Evolutionary conservation across 92 coral and sea anemone species (phyloP).

Genomic region (Palythoa heliodiscus): DNA sequence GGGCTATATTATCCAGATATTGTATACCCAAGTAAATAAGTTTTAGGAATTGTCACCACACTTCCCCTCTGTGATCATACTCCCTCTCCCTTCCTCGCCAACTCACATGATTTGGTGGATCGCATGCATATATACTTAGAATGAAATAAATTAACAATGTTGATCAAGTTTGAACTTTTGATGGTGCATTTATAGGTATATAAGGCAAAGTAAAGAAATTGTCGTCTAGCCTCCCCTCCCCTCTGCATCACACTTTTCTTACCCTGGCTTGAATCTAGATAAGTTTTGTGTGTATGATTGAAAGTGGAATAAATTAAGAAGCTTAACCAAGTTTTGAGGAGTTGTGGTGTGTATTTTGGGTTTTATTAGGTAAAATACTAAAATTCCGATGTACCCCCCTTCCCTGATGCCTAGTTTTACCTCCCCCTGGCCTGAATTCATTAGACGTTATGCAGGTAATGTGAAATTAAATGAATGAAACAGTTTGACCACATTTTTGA

Average conservation of each 20-base stretch:
- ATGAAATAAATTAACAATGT: background rate
- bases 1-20: conserved; percentile 1
- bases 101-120: background rate
- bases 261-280: background rate
- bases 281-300: conserved; percentile 1
- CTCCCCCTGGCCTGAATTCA: background rate
- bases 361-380: too few relatives aligned
- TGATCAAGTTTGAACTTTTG: too few relatives aligned
- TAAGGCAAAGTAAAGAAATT: background rate
- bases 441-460: background rate
- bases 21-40: background rate
- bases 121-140: background rate
- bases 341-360: background rate
- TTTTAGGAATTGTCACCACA: conserved; percentile 2
- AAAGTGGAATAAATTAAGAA: conserved; percentile 4
- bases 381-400: too few relatives aligned
- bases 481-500: too few relatives aligned
- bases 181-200: background rate
- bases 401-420: too few relatives aligned
- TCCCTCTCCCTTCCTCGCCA: background rate
- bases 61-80: too few relatives aligned
- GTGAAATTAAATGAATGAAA: background rate
- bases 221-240: background rate
- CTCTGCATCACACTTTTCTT: conserved; percentile 2
- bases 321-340: background rate